Conservation (phyloP, 2,797 vertebrate genomes). For the Tapera naevia region DNA sequence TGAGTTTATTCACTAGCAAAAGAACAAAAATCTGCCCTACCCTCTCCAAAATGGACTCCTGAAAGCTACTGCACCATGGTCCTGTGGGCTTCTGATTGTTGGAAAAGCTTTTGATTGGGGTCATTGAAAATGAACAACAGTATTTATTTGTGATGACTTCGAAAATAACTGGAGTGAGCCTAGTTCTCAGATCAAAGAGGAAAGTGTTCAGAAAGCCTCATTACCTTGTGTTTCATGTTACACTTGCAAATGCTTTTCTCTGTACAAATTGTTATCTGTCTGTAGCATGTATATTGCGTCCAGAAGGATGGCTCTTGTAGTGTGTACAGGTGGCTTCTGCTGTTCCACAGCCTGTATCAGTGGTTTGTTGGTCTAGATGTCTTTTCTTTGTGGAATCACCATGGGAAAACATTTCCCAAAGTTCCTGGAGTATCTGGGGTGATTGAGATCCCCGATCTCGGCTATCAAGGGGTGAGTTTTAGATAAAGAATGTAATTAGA, state of each 20-base stretch:
- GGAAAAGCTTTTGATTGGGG: constrained; percentile 44
- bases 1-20: constrained; percentile 54
- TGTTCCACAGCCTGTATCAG: not conserved
- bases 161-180: constrained; percentile 39
- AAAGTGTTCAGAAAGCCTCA: constrained; percentile 37
- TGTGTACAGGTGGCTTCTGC: not conserved
- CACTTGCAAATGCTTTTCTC: not conserved
- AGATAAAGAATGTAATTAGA: not conserved
- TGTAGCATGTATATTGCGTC: accelerated
- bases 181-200: constrained; percentile 40
- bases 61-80: constrained; percentile 19
- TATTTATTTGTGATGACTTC: constrained; percentile 50
- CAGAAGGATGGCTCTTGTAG: not conserved
- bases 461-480: not conserved
- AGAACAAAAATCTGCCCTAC: not conserved
- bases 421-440: not conserved
- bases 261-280: not conserved
- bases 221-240: constrained; percentile 31
- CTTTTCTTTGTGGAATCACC: not conserved
- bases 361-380: not conserved
- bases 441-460: not conserved
- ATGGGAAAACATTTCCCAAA: not conserved
- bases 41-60: not conserved
- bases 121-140: constrained; percentile 49
- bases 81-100: constrained; percentile 46